Evolutionary conservation across 2,113 vertebrate genomes (phyloP), one percentile per base, ranked within the genome.

Genomic region (Ctenomys sociabilis): DNA sequence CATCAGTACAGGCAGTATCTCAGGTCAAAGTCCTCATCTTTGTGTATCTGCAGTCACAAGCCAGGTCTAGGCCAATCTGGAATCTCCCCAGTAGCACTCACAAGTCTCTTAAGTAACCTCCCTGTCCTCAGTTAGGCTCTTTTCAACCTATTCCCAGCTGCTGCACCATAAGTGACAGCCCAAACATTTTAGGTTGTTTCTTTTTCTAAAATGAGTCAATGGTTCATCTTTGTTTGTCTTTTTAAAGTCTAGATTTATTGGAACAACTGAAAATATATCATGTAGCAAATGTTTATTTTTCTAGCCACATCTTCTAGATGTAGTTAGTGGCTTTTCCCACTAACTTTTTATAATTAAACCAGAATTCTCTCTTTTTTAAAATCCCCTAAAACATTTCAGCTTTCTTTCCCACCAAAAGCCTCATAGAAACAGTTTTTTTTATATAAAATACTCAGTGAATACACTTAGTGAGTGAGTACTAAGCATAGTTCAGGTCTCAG

Each of bases 11-110:
- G 91, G 63, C 19, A 72, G 54, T 75, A 91, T 85, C 43, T 91
- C 35, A 73, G 95, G 37, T 40, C 63, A 73, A 89, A 95, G 43
- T 92, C 72, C 13, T 64, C 68, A 78, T 83, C 45, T 90, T 35
- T 30, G 21, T 0, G 0, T 93, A 43, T 16, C 40, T 66, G 26
- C 1, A 70, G 30, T 26, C 37, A 49, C 2, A 37, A 75, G 32
- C 4, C 43, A 63, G 17, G 12, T 14, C 32, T 19, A 30, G 10
- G 4, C 16, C 19, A 66, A 9, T 3, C 5, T 88, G 49, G 9
- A 16, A 22, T 14, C 32, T 68, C 3, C 63, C 82, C 52, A 68
- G 24, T 57, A 83, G 80, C 19, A 45, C 5, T 88, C 45, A 59
- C 7, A 80, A 89, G 24, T 45, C 88, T 85, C 63, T 59, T 40